phyloP scores from a whole-genome alignment of 1,140 invertebrate species.

The Drosophila mojavensis region DNA sequence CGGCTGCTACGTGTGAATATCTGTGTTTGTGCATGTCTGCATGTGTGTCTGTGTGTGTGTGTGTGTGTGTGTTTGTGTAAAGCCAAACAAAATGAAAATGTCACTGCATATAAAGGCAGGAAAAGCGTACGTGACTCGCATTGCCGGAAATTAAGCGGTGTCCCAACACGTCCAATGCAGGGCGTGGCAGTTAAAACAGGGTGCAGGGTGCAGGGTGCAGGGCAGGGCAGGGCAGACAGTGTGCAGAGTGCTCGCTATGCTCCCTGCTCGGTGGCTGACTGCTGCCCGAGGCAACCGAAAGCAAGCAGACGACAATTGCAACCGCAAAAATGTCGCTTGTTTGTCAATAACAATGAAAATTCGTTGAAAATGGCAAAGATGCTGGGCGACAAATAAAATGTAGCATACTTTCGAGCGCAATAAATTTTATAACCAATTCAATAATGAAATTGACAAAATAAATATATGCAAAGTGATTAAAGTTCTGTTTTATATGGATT shows the following conservation, averaged over 20 bases:
- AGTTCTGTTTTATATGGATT: slow-evolving; percentile 25
- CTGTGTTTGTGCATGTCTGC: slow-evolving; percentile 9
- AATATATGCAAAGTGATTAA: slow-evolving; percentile 13
- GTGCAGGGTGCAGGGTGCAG: no score
- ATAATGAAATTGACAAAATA: slow-evolving; percentile 3
- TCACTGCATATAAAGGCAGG: slow-evolving; percentile 75
- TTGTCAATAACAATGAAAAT: slow-evolving; percentile 71
- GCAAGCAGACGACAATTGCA: slow-evolving; percentile 60
- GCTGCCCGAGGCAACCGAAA: slow-evolving; percentile 1
- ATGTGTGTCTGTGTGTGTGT: slow-evolving; percentile 6
- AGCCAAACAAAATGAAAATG: slow-evolving; percentile 73
- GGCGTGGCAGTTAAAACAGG: slow-evolving; percentile 1
- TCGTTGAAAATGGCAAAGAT: slow-evolving; percentile 33
- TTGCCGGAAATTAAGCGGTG: slow-evolving; percentile 76
- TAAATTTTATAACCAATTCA: neutral
- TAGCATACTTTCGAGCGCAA: slow-evolving; percentile 9
- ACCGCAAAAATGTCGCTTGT: slow-evolving; percentile 71
- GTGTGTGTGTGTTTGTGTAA: slow-evolving; percentile 37
- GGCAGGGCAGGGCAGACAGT: neutral
- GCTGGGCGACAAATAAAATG: slow-evolving; percentile 10
- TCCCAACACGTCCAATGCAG: slow-evolving; percentile 71
- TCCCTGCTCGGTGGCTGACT: neutral
- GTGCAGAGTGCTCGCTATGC: neutral
- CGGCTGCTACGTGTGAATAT: slow-evolving; percentile 35
- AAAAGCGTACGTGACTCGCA: slow-evolving; percentile 74